These are phyloP conservation scores for Magallana ariakensis DNA, from an alignment of 1,140 invertebrate genomes.

Conservation along the genomic window DNA sequence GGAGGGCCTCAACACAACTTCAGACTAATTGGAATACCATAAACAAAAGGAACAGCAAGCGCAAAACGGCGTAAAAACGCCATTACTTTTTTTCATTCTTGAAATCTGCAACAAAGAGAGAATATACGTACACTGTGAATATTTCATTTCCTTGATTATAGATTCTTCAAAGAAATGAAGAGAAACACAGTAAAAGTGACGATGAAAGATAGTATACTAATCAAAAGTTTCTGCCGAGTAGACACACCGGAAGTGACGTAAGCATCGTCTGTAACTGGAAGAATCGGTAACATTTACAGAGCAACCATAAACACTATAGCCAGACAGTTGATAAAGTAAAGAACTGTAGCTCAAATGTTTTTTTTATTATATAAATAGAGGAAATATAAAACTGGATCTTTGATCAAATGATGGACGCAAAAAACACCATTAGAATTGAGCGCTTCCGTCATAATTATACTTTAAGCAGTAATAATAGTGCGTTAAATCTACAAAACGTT, in stretches of 20 bases:
- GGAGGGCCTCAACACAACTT: background rate
- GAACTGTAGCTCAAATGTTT: background rate
- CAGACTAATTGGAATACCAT: slow-evolving; percentile 31
- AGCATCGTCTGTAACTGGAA: background rate
- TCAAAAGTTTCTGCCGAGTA: background rate
- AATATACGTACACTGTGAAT: background rate
- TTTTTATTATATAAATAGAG: background rate
- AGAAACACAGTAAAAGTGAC: background rate
- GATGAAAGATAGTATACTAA: slow-evolving; percentile 25
- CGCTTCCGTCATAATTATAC: no score
- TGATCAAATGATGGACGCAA: background rate
- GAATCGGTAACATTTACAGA: background rate
- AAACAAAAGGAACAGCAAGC: background rate
- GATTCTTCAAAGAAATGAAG: slow-evolving; percentile 23
- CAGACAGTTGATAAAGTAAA: background rate
- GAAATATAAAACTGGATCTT: background rate
- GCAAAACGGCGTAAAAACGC: slow-evolving; percentile 8
- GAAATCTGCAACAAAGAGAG: background rate
- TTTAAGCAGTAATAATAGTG: no score
- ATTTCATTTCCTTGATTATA: slow-evolving; percentile 30
- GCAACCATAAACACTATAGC: background rate
- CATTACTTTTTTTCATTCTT: background rate
- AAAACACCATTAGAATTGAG: background rate
- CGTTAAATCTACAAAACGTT: no score
- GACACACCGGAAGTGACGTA: slow-evolving; percentile 3